phyloP scores from a whole-genome alignment of 2,113 vertebrate genomes.

The Lasiurus borealis region DNA sequence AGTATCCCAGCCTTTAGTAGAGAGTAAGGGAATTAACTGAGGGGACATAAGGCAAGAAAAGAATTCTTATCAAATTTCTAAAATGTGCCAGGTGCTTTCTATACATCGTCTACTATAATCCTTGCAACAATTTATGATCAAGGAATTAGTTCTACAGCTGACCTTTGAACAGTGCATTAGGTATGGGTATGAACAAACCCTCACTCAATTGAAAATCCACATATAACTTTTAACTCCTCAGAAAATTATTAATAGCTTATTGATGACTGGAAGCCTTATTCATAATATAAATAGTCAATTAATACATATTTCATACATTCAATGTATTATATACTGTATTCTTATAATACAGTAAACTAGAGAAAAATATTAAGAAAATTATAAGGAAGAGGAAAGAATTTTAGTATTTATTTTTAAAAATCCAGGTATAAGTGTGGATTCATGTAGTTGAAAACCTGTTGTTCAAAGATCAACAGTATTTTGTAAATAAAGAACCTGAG shows the following conservation, averaged over 20 bases:
- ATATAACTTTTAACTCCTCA: not conserved
- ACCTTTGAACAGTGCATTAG: not conserved
- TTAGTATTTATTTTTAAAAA: not conserved
- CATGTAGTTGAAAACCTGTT: not conserved
- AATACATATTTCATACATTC: not conserved
- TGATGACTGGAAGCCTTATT: not conserved
- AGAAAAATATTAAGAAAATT: not conserved
- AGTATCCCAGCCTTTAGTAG: not conserved
- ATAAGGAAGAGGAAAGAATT: not conserved
- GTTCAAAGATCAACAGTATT: not conserved
- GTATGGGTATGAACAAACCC: not conserved
- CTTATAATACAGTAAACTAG: not conserved
- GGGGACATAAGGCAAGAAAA: not conserved
- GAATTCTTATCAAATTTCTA: conserved; percentile 32
- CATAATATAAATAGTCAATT: not conserved
- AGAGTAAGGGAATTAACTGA: conserved; percentile 17
- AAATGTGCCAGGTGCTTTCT: not conserved
- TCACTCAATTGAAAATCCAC: too few relatives aligned
- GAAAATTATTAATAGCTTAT: not conserved
- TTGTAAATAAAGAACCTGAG: not conserved
- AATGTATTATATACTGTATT: not conserved
- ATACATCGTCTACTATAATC: not conserved
- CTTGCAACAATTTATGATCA: not conserved
- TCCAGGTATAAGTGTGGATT: not conserved
- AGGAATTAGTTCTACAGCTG: not conserved